A percentile compares a stretch with the other conserved stretches of the same genome.
Evolutionary conservation across 2,113 vertebrate species (phyloP).

Genomic region (Ovibos moschatus): DNA sequence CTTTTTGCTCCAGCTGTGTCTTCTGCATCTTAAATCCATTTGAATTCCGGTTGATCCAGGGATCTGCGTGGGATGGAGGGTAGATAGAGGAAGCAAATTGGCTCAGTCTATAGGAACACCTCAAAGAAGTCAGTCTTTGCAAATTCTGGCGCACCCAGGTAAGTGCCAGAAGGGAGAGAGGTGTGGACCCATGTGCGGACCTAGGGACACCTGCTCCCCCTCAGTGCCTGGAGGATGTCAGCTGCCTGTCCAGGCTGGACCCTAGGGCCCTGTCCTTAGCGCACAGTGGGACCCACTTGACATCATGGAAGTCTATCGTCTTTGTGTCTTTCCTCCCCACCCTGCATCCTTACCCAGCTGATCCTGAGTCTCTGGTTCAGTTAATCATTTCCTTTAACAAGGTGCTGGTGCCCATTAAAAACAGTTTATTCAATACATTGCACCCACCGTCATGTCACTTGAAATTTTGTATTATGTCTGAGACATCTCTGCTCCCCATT

Average conservation of each 20-base stretch:
- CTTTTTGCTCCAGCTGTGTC: neutral
- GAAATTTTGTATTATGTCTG: neutral
- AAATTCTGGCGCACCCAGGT: neutral
- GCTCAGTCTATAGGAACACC: neutral
- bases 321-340: rapidly evolving
- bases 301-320: neutral
- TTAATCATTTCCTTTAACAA: neutral
- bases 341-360: neutral
- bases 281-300: too few species aligned
- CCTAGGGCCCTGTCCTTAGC: neutral
- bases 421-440: neutral
- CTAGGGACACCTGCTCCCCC: neutral
- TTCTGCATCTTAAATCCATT: neutral
- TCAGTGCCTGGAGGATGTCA: neutral
- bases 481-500: neutral
- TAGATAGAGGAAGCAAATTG: neutral
- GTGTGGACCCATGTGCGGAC: rapidly evolving
- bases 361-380: neutral
- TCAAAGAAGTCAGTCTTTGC: neutral
- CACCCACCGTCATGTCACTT: neutral
- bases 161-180: neutral
- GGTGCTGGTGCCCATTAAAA: neutral
- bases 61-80: rapidly evolving
- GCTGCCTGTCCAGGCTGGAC: neutral
- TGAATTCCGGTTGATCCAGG: neutral